A percentile compares a stretch with the other conserved stretches of the same genome.
phyloP scores from a whole-genome alignment of 2,888 invertebrate genomes.

The Trichogramma evanescens region DNA sequence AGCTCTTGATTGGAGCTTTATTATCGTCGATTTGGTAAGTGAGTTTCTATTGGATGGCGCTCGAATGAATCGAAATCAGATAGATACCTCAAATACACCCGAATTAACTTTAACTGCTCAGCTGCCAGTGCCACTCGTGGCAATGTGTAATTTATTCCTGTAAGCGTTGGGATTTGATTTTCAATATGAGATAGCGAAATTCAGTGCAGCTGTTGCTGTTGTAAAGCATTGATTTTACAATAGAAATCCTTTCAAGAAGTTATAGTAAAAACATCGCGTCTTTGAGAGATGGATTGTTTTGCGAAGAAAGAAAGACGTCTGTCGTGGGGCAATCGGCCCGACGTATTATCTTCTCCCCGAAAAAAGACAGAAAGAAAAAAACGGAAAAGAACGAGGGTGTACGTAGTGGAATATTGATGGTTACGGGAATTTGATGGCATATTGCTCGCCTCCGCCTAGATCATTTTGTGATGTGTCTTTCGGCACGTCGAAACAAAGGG shows the following conservation, averaged over 20 bases:
- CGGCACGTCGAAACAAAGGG: neutral
- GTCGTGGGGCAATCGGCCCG: slow-evolving; percentile 12
- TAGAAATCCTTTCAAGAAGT: slow-evolving; percentile 45
- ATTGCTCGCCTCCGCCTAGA: slow-evolving; percentile 40
- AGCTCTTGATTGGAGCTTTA: slow-evolving; percentile 48
- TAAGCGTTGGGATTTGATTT: no score
- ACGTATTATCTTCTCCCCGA: slow-evolving; percentile 24
- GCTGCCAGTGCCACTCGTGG: no score
- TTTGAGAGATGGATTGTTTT: slow-evolving; percentile 5
- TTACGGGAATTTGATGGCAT: slow-evolving; percentile 48
- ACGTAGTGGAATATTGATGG: slow-evolving; percentile 42
- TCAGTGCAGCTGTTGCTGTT: no score
- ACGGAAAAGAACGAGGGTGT: no score
- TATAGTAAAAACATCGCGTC: slow-evolving; percentile 4
- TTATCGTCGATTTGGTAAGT: slow-evolving; percentile 45
- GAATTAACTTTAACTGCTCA: no score
- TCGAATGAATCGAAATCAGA: slow-evolving; percentile 29
- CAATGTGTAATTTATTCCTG: no score
- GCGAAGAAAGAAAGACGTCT: neutral
- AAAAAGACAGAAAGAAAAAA: slow-evolving; percentile 23
- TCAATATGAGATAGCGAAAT: no score
- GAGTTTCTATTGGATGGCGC: slow-evolving; percentile 42
- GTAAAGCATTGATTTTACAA: slow-evolving; percentile 45
- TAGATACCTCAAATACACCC: neutral
- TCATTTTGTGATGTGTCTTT: slow-evolving; percentile 45